phyloP scores from a whole-genome alignment of 2,113 vertebrate genomes.

The crab-eating macaque (Macaca fascicularis) region DNA sequence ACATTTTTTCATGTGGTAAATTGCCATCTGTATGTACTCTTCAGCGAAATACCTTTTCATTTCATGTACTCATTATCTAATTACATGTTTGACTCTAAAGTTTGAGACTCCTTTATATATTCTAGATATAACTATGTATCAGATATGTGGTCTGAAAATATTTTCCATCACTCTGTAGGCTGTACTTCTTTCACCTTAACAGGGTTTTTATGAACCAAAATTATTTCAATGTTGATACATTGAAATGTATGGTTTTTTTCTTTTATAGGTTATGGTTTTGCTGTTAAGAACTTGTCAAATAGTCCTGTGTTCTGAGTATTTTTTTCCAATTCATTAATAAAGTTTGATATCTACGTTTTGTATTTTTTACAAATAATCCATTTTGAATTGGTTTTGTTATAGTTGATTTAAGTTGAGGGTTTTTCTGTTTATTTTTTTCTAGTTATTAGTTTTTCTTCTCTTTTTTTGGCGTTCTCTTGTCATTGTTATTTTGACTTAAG shows the following conservation, averaged over 20 bases:
- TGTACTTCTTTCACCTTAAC: background rate
- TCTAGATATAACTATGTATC: background rate
- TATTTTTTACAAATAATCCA: background rate
- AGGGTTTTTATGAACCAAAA: background rate
- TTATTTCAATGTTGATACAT: background rate
- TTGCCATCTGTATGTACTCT: background rate
- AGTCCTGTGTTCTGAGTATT: background rate
- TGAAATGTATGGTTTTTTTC: background rate
- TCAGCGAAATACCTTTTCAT: too few relatives aligned
- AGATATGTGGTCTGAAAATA: background rate
- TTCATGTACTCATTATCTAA: background rate
- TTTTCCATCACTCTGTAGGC: background rate
- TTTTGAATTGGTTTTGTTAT: background rate
- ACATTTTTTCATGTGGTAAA: background rate
- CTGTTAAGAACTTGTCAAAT: background rate
- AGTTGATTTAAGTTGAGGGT: background rate
- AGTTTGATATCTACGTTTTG: background rate
- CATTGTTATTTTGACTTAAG: background rate
- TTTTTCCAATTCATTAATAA: background rate
- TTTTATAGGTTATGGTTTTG: background rate
- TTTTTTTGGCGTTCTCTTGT: accelerated
- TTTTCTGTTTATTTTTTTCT: background rate
- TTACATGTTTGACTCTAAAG: background rate
- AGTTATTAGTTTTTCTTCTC: background rate
- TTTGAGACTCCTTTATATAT: background rate